A percentile compares a stretch with the other conserved stretches of the same genome.
Conservation (phyloP, 2,113 vertebrate genomes). For the Peromyscus maniculatus region DNA sequence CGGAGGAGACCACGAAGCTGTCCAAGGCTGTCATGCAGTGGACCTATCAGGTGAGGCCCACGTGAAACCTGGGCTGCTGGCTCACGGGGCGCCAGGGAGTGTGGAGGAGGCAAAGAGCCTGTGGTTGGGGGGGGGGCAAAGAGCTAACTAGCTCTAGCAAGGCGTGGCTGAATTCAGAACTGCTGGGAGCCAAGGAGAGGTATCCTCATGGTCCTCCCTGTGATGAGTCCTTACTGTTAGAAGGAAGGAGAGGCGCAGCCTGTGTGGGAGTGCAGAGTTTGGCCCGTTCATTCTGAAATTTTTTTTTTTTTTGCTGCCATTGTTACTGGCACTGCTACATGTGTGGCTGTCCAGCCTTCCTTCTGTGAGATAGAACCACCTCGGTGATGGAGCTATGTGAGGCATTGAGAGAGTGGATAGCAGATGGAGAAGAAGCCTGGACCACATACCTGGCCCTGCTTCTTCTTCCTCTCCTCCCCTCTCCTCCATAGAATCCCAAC, state of each 20-base stretch:
- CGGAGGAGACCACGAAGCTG: constrained; percentile 46
- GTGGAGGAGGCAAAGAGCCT: neutral
- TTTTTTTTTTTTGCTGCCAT: accelerated
- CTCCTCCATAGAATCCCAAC: neutral
- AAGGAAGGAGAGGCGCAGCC: accelerated
- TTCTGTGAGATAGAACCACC: constrained; percentile 82
- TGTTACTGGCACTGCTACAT: accelerated
- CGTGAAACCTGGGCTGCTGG: neutral
- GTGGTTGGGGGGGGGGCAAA: too few species aligned
- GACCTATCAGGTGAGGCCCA: constrained; percentile 84
- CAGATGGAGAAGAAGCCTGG: neutral
- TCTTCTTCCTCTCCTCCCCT: neutral
- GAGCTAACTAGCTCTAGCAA: neutral
- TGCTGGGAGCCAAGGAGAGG: neutral
- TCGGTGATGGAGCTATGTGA: constrained; percentile 78
- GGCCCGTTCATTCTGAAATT: neutral
- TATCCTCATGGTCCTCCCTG: accelerated
- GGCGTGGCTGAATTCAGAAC: neutral
- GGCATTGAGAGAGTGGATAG: accelerated
- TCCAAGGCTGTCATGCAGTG: constrained; percentile 74
- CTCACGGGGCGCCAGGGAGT: accelerated
- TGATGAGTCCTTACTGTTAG: accelerated
- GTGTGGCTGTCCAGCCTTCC: constrained; percentile 89
- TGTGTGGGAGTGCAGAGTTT: neutral
- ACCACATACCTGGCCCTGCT: neutral